These are phyloP conservation scores for Gallinago solitaria DNA, from an alignment of 2,797 vertebrate genomes.

Conservation along the genomic window DNA sequence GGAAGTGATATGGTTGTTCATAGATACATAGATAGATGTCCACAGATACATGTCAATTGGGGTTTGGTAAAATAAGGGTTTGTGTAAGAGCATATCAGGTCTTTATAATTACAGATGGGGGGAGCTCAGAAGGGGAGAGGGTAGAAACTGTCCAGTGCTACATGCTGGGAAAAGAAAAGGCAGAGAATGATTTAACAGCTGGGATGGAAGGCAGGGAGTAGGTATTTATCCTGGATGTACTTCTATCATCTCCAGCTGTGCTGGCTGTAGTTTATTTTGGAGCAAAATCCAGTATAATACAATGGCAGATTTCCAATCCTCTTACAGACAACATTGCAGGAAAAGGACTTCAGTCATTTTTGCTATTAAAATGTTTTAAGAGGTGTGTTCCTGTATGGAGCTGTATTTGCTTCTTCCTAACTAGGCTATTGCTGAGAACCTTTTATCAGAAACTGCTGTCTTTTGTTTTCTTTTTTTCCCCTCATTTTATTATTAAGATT, in stretches of 20 bases:
- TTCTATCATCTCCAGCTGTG: conserved; percentile 33
- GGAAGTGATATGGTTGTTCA: background rate
- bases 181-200: conserved; percentile 9
- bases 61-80: background rate
- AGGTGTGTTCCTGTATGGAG: background rate
- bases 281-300: background rate
- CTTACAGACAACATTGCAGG: background rate
- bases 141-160: background rate
- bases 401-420: background rate
- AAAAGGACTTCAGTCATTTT: background rate
- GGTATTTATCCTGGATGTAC: conserved; percentile 18
- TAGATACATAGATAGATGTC: background rate
- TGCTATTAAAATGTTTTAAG: background rate
- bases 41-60: background rate
- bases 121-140: background rate
- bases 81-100: background rate
- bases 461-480: background rate
- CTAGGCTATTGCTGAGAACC: background rate
- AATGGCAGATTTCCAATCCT: conserved; percentile 5
- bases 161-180: background rate
- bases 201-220: background rate
- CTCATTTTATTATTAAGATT: background rate
- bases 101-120: background rate
- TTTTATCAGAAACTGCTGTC: background rate
- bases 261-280: conserved; percentile 16